Percentiles rank a stretch among this genome's conserved stretches.
Evolutionary conservation across 2,113 vertebrate species (phyloP).

Genomic region (Leucopternis melanops): DNA sequence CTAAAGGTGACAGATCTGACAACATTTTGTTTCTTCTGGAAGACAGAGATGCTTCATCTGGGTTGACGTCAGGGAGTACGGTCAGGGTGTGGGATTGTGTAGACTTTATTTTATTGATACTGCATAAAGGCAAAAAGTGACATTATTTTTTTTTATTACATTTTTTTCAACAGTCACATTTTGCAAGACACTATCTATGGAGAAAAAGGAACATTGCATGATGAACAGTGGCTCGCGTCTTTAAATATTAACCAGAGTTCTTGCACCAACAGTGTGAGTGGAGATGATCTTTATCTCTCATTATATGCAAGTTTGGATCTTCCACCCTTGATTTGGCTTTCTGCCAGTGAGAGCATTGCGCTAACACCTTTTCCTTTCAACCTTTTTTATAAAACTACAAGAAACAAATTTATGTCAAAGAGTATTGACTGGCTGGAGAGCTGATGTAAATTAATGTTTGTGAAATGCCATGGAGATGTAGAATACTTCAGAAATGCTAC

Average conservation of each 20-base stretch:
- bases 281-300: slow-evolving; percentile 44
- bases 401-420: slow-evolving; percentile 7
- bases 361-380: slow-evolving; percentile 19
- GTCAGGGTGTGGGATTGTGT: background rate
- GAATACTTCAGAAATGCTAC: background rate
- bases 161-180: background rate
- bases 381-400: background rate
- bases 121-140: background rate
- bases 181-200: background rate
- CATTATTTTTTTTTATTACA: background rate
- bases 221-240: background rate
- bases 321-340: slow-evolving; percentile 8
- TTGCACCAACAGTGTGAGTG: background rate
- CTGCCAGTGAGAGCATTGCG: background rate
- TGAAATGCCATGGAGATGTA: background rate
- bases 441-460: fast-evolving
- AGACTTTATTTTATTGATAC: background rate
- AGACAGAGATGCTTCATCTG: background rate
- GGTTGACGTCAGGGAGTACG: background rate
- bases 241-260: slow-evolving; percentile 34
- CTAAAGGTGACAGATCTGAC: background rate
- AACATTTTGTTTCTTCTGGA: background rate
- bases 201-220: background rate
- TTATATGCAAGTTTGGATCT: slow-evolving; percentile 9
- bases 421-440: background rate